Evolutionary conservation across 1,140 invertebrate species (phyloP), one percentile per base, ranked within the genome.

Genomic region (Oryctes rhinoceros): DNA sequence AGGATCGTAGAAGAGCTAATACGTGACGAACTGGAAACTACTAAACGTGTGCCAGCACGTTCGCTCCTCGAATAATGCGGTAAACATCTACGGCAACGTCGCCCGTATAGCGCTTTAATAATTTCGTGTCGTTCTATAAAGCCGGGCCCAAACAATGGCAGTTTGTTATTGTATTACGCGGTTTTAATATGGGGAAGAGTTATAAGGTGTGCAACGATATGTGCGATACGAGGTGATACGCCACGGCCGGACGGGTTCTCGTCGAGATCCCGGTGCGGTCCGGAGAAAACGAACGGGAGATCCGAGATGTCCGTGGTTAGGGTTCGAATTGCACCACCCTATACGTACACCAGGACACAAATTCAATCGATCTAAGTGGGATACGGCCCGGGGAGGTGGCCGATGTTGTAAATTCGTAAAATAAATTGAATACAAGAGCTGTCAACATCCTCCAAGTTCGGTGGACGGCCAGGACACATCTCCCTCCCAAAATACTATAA

Each of bases 301-400:
- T 71, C 10, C 1, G 65, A 71, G 65, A 71, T 71, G 65, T 4
- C 18, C 76, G 71, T 62, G 75, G 49, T 79, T 81, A 62, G 71
- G 80, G 80, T 44, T 74, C 65, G 59, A 39, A 37, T 48, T 47
- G 76, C 67, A 75, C 78, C 80, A 78, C 80, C 80, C 80, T 53
- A 48, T 37, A 37, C 78, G 76, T 47, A 47, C 78, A 35, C 79
- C 78, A 82, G 81, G 79, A 80, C 67, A 82, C 77, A 82, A 83
- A 82, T 67, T 76, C 82, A 79, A 84, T 84, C 83, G 83, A 84
- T 84, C 80, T 83, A 80, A 79, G 78, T 65, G 77, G 80, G 76
- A 81, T 81, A 79, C 44, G 81, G 79, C 48, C 79, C 83, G 79
- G 81, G 82, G 82, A 83, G 81, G 82, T 81, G 80, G 80, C 81